These are phyloP conservation scores for Dromococcyx pavoninus DNA, from an alignment of 2,797 vertebrate species.

Conservation along the genomic window DNA sequence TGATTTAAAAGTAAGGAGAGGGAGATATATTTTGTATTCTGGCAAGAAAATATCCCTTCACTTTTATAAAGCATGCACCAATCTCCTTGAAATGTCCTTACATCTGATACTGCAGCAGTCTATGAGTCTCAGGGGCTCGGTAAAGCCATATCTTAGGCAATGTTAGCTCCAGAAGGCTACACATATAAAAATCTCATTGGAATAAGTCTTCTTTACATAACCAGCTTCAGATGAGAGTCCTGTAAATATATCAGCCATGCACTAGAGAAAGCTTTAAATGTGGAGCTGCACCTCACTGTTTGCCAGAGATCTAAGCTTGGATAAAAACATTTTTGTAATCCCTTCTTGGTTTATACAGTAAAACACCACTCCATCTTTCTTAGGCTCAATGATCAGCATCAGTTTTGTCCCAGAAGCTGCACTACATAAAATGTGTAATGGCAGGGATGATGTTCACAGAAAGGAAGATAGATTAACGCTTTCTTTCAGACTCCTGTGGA, in stretches of 20 bases:
- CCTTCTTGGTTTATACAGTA: neutral
- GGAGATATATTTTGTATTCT: neutral
- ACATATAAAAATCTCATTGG: neutral
- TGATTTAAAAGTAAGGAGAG: neutral
- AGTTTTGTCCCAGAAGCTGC: neutral
- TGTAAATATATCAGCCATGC: neutral
- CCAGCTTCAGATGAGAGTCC: neutral
- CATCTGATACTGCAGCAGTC: neutral
- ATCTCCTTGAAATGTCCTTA: constrained; percentile 18
- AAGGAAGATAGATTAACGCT: neutral
- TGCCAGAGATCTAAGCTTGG: constrained; percentile 12
- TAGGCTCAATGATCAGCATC: neutral
- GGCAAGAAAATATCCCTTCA: neutral
- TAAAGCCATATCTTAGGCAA: neutral
- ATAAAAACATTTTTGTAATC: neutral
- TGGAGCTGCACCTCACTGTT: neutral
- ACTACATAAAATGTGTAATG: neutral
- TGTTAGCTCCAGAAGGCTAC: neutral
- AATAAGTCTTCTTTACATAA: neutral
- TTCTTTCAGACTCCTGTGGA: neutral
- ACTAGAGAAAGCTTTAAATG: neutral
- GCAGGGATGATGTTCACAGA: neutral
- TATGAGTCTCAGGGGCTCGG: neutral
- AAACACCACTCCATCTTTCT: neutral
- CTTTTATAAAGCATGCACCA: neutral